These are phyloP conservation scores for Sterrhoptilus dennistouni DNA, from an alignment of 2,113 vertebrate species.

Conservation along the genomic window DNA sequence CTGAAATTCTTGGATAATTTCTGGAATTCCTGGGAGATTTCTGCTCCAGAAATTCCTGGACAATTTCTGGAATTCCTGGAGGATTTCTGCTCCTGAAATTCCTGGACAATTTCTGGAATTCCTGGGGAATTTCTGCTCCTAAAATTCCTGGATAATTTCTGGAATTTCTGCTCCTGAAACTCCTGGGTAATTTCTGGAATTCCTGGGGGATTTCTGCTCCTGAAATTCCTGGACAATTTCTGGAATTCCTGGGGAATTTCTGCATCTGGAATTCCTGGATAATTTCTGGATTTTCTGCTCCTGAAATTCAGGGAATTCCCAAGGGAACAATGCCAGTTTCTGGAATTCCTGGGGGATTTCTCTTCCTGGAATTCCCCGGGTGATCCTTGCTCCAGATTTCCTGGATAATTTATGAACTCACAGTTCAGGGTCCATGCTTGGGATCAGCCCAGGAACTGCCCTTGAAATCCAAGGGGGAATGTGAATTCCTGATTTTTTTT, in stretches of 20 bases:
- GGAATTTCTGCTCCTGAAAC: too few relatives aligned
- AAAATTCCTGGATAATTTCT: background rate
- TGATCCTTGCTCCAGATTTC: background rate
- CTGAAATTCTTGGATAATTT: background rate
- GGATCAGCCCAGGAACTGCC: background rate
- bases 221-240: too few relatives aligned
- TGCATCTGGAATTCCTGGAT: too few relatives aligned
- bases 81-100: accelerated
- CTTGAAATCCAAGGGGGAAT: accelerated
- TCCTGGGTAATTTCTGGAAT: background rate
- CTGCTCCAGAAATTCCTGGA: too few relatives aligned
- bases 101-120: too few relatives aligned
- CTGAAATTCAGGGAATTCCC: too few relatives aligned
- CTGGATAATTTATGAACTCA: background rate
- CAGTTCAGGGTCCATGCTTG: accelerated
- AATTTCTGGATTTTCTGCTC: too few relatives aligned
- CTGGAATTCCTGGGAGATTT: background rate
- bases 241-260: too few relatives aligned
- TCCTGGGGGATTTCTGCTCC: too few relatives aligned
- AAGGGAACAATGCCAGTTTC: too few relatives aligned
- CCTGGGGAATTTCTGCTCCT: too few relatives aligned
- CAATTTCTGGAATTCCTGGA: background rate
- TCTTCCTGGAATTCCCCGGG: too few relatives aligned
- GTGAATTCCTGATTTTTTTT: background rate
- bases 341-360: background rate